Conservation (phyloP, 2,888 invertebrate species). For the Rhagonycha fulva region DNA sequence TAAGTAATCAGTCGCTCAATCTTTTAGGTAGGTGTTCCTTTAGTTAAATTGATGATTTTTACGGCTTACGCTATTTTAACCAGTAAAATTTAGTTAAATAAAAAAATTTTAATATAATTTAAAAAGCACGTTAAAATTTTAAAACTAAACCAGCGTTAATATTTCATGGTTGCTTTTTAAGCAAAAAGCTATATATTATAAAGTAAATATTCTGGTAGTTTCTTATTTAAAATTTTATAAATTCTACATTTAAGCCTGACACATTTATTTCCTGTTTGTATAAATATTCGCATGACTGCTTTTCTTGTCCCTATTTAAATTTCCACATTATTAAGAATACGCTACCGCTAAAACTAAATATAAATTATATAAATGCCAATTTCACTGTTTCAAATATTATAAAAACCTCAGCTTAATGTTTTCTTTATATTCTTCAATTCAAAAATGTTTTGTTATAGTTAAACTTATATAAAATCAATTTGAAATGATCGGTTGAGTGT, state of each 20-base stretch:
- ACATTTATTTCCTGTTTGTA: constrained; percentile 2
- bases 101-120: background rate
- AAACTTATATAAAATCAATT: background rate
- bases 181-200: background rate
- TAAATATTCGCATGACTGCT: constrained; percentile 12
- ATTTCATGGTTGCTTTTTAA: background rate
- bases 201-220: background rate
- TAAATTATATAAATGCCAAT: background rate
- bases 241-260: constrained; percentile 7
- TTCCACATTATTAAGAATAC: background rate
- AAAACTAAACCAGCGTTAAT: background rate
- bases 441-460: background rate
- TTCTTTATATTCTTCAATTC: background rate
- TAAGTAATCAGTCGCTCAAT: background rate
- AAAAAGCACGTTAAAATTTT: background rate
- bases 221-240: constrained; percentile 2
- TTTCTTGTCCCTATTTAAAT: constrained; percentile 8
- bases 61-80: background rate
- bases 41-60: background rate
- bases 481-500: background rate
- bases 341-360: background rate
- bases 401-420: background rate
- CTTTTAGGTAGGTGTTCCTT: background rate
- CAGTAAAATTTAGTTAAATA: background rate
- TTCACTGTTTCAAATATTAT: background rate